Percentiles rank a stretch among this genome's conserved stretches.
Evolutionary conservation across 2,113 vertebrate genomes (phyloP).

Genomic region (Gallinago paraguaiae): DNA sequence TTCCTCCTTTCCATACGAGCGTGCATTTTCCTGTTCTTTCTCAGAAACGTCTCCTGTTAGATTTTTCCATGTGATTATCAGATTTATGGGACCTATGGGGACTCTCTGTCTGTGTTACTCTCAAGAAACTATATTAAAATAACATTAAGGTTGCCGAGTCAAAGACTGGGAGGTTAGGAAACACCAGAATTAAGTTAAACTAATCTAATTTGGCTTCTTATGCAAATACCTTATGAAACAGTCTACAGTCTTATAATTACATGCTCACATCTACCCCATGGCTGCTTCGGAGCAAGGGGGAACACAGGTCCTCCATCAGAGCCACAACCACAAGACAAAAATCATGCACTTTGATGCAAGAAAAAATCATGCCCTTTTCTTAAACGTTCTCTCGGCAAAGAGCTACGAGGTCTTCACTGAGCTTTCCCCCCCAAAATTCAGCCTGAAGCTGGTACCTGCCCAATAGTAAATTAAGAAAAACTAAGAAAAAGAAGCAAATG

Average conservation of each 20-base stretch:
- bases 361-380: neutral
- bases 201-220: constrained; percentile 24
- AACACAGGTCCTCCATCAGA: neutral
- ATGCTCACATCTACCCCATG: neutral
- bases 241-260: neutral
- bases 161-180: constrained; percentile 25
- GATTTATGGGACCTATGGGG: constrained; percentile 22
- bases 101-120: constrained; percentile 28
- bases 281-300: neutral
- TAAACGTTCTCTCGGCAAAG: neutral
- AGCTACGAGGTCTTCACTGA: neutral
- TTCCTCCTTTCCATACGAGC: neutral
- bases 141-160: constrained; percentile 32
- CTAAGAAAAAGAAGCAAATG: neutral
- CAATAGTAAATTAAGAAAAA: neutral
- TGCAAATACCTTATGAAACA: constrained; percentile 34
- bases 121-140: constrained; percentile 32
- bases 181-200: constrained; percentile 33
- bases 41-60: neutral
- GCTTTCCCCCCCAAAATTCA: neutral
- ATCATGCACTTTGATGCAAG: neutral
- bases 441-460: neutral
- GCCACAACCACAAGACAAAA: neutral
- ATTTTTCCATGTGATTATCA: constrained; percentile 35
- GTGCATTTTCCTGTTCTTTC: neutral